Conservation (phyloP, 30 jellyfish, hydroid and myxozoan species). For the Aurelia coerulea region DNA sequence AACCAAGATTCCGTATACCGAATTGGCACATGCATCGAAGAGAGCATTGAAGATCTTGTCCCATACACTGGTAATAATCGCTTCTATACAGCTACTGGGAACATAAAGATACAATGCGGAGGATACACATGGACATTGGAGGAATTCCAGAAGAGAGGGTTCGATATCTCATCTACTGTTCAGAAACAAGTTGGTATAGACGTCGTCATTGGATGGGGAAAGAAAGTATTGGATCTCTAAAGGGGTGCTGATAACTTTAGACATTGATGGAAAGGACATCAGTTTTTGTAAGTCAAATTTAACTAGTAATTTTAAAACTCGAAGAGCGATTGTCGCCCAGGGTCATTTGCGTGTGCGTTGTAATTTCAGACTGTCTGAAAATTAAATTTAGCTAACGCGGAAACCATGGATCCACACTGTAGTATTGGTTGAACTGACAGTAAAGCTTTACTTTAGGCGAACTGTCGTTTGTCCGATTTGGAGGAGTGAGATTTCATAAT, state of each 20-base stretch:
- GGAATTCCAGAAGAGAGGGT: constrained; percentile 82
- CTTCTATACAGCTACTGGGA: constrained; percentile 83
- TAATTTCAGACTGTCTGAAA: no score
- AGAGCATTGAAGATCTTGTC: constrained; percentile 58
- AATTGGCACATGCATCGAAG: constrained; percentile 81
- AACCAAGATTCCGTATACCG: constrained; percentile 64
- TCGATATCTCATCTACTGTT: constrained; percentile 66
- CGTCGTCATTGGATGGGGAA: constrained; percentile 80
- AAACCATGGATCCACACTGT: no score
- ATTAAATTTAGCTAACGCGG: no score
- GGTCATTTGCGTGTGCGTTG: no score
- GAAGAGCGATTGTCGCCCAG: no score
- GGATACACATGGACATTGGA: constrained; percentile 75
- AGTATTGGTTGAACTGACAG: no score
- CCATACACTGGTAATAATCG: constrained; percentile 80
- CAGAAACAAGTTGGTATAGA: constrained; percentile 53
- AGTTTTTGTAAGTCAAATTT: no score
- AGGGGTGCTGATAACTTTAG: not conserved
- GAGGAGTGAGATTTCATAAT: no score
- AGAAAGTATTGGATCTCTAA: constrained; percentile 66
- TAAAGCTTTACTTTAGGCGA: no score
- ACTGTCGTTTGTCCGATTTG: no score
- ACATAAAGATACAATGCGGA: constrained; percentile 78
- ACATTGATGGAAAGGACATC: no score
- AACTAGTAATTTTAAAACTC: no score